phyloP scores from a whole-genome alignment of 2,113 vertebrate genomes.

The Prolemur simus region DNA sequence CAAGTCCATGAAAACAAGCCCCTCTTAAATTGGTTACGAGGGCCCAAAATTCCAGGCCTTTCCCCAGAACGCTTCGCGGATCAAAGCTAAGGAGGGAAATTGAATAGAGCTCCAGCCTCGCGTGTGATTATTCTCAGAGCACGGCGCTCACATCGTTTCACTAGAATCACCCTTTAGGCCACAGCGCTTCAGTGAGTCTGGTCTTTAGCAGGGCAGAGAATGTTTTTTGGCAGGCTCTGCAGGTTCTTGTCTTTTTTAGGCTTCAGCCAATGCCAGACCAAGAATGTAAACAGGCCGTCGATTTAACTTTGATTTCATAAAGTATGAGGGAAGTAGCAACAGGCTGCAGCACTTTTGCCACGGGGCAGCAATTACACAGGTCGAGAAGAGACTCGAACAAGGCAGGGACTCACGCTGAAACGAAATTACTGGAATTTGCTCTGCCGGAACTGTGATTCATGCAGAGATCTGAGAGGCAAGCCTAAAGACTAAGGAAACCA shows the following conservation, averaged over 20 bases:
- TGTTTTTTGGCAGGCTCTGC: not conserved
- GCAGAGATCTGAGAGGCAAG: conserved; percentile 13
- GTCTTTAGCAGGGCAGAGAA: not conserved
- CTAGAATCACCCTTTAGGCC: not conserved
- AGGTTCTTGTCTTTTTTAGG: not conserved
- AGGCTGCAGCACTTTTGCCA: not conserved
- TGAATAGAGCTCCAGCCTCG: not conserved
- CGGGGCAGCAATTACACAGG: conserved; percentile 37
- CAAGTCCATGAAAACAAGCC: not conserved
- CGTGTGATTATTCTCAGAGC: not conserved
- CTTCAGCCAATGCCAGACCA: not conserved
- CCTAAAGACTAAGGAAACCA: not conserved
- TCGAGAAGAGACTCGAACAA: not conserved
- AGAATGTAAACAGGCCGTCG: conserved; percentile 36
- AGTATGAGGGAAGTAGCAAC: not conserved
- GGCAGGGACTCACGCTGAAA: not conserved
- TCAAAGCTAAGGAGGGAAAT: not conserved
- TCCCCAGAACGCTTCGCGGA: not conserved
- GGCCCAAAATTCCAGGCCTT: not conserved
- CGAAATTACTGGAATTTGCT: not conserved
- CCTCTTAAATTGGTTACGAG: not conserved
- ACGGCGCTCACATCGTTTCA: not conserved
- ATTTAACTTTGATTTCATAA: conserved; percentile 28
- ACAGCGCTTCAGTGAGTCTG: not conserved
- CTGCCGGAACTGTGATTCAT: not conserved